A percentile compares a stretch with the other conserved stretches of the same genome.
These are phyloP conservation scores for Hipparchia sbordonii DNA, from an alignment of 2,888 invertebrate species.

Conservation along the genomic window DNA sequence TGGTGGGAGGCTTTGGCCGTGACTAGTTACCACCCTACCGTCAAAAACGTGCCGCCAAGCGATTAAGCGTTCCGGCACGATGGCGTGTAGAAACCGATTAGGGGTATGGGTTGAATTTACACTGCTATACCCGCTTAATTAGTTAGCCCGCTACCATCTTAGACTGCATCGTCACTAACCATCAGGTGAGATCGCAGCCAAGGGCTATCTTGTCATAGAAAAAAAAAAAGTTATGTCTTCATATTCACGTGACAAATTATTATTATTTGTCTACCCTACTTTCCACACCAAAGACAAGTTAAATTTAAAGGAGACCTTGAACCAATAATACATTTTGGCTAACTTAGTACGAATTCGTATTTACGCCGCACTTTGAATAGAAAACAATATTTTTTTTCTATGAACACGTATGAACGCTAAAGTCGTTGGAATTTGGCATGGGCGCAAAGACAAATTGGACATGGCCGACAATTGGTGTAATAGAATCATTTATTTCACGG, in stretches of 20 bases:
- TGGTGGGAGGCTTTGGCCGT: no score
- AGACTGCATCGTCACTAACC: no score
- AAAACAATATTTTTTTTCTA: slow-evolving; percentile 33
- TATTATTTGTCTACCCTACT: not conserved
- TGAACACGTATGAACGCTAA: slow-evolving; percentile 45
- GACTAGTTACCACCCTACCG: no score
- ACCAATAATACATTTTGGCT: slow-evolving; percentile 19
- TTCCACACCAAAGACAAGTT: not conserved
- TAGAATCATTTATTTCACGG: slow-evolving; percentile 31
- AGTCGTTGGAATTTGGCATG: slow-evolving; percentile 64
- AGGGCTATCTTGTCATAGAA: no score
- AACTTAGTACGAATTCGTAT: slow-evolving; percentile 27
- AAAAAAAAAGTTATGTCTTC: not conserved
- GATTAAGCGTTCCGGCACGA: no score
- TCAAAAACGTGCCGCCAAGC: no score
- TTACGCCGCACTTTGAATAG: slow-evolving; percentile 34
- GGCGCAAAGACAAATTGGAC: slow-evolving; percentile 58
- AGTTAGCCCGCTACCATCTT: no score
- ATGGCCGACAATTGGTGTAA: slow-evolving; percentile 41
- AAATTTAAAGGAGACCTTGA: slow-evolving; percentile 19
- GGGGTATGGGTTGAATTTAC: no score
- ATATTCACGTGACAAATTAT: not conserved
- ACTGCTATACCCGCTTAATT: no score
- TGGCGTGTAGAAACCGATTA: no score
- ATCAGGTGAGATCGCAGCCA: no score